Conservation (phyloP, 2,113 vertebrate species). For the Climacteris rufus region DNA sequence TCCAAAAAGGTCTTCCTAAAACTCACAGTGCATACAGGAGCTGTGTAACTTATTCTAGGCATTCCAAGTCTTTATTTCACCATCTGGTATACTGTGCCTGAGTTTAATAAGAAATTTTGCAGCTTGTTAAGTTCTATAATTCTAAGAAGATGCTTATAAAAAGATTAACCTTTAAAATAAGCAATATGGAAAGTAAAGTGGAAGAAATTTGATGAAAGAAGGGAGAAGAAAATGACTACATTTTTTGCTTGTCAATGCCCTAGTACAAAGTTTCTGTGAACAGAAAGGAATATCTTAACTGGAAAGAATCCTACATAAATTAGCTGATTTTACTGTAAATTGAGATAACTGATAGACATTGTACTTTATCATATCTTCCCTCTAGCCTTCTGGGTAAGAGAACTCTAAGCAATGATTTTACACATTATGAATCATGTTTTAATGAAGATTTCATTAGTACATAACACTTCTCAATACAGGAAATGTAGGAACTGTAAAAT, state of each 20-base stretch:
- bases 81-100: slow-evolving; percentile 5
- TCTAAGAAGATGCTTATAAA: not conserved
- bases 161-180: slow-evolving; percentile 43
- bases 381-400: not conserved
- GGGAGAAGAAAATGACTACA: not conserved
- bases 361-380: not conserved
- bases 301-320: not conserved
- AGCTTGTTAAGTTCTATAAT: not conserved
- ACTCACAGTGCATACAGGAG: not conserved
- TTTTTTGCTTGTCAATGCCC: not conserved
- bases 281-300: not conserved
- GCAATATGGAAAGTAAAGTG: not conserved
- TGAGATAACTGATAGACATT: not conserved
- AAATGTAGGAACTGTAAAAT: not conserved
- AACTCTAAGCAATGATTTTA: not conserved
- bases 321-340: not conserved
- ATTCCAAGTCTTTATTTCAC: slow-evolving; percentile 32
- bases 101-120: slow-evolving; percentile 34
- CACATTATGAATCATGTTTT: not conserved
- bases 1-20: slow-evolving; percentile 1
- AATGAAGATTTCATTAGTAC: not conserved
- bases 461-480: not conserved
- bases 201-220: not conserved
- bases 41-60: slow-evolving; percentile 25
- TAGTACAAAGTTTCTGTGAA: not conserved